These are phyloP conservation scores for Paraplagusia blochii DNA, from an alignment of 2,113 vertebrate species.

Conservation along the genomic window DNA sequence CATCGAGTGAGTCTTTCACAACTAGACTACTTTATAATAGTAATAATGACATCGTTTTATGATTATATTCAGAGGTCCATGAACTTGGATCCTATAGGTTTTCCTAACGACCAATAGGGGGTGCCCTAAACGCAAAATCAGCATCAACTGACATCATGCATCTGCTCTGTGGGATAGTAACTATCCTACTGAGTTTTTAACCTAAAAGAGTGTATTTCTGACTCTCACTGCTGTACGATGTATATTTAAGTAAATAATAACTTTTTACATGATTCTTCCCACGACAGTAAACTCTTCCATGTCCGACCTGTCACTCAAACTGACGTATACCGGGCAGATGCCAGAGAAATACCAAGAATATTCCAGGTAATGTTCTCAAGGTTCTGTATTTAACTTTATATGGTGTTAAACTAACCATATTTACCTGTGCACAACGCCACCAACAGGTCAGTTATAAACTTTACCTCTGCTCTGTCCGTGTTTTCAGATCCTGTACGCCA, in stretches of 20 bases:
- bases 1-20: constrained; percentile 86
- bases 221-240: no score
- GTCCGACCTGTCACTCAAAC: constrained; percentile 95
- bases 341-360: constrained; percentile 94
- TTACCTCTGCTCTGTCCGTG: not conserved
- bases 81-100: no score
- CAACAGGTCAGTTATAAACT: not conserved
- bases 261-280: not conserved
- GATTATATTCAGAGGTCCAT: not conserved
- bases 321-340: constrained; percentile 95
- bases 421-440: not conserved
- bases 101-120: no score
- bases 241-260: not conserved
- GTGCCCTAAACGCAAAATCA: no score
- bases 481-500: constrained; percentile 90
- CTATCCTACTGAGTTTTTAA: no score
- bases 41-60: not conserved
- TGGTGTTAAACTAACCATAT: not conserved
- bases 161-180: no score
- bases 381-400: not conserved
- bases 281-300: constrained; percentile 91
- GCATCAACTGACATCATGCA: no score
- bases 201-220: no score
- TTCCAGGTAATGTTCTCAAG: constrained; percentile 82
- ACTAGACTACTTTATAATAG: not conserved